These are phyloP conservation scores for Threskiornis aethiopicus DNA, from an alignment of 2,797 vertebrate species.

Conservation along the genomic window DNA sequence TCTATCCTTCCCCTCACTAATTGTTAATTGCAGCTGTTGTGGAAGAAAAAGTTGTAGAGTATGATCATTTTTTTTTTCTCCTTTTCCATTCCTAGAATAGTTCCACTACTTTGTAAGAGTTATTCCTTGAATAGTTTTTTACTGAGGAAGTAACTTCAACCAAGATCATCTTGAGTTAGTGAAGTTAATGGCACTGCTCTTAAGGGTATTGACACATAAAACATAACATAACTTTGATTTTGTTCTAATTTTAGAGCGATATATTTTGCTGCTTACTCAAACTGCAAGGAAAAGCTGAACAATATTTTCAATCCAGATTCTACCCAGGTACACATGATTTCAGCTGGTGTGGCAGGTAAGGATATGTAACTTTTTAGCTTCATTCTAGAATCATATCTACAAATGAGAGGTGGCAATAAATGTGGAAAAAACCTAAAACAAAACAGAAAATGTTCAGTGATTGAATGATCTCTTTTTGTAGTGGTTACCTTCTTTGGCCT, in stretches of 20 bases:
- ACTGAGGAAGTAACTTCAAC: not conserved
- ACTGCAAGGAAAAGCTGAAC: conserved; percentile 94
- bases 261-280: conserved; percentile 98
- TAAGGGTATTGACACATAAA: not conserved
- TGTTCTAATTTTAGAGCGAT: conserved; percentile 85
- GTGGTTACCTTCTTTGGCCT: not conserved
- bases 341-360: conserved; percentile 97
- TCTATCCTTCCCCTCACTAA: not conserved
- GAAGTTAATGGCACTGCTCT: not conserved
- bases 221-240: not conserved
- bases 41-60: not conserved
- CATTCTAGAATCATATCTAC: not conserved
- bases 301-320: conserved; percentile 91
- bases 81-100: not conserved
- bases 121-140: not conserved
- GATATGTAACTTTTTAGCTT: conserved; percentile 58
- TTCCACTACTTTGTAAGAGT: not conserved
- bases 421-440: not conserved
- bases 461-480: not conserved
- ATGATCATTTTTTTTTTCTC: not conserved
- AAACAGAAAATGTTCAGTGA: not conserved
- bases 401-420: not conserved
- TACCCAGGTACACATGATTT: conserved; percentile 96
- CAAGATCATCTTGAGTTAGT: not conserved
- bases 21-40: not conserved